A percentile compares a stretch with the other conserved stretches of the same genome.
Evolutionary conservation across 2,797 vertebrate genomes (phyloP).

Genomic region (Tenualosa ilisha): DNA sequence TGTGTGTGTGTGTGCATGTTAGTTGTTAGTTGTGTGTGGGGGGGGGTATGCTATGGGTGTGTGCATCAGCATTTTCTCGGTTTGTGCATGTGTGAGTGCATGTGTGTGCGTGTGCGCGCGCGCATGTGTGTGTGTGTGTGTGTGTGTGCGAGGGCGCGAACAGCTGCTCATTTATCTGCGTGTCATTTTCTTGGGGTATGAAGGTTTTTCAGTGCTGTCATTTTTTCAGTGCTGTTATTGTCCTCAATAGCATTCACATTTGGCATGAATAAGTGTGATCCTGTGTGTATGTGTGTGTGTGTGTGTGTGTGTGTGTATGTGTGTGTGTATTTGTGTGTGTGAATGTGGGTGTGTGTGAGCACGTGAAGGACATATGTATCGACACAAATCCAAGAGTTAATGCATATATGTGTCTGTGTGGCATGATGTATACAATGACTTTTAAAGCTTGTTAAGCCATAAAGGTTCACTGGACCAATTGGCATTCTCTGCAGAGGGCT

Average conservation of each 20-base stretch:
- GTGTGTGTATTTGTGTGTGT: not conserved
- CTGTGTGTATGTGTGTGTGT: not conserved
- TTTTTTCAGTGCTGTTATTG: not conserved
- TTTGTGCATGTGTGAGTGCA: slow-evolving; percentile 20
- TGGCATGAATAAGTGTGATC: not conserved
- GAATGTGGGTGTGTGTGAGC: not conserved
- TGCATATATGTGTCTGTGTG: not conserved
- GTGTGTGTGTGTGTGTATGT: not conserved
- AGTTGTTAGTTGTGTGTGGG: slow-evolving; percentile 65
- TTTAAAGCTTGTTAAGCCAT: not conserved
- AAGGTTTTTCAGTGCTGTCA: not conserved
- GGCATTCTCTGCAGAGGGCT: not conserved
- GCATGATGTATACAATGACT: not conserved
- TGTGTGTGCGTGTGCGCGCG: slow-evolving; percentile 24
- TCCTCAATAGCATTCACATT: not conserved
- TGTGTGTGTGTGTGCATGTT: not conserved
- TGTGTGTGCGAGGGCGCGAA: not conserved
- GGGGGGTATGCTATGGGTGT: slow-evolving; percentile 33
- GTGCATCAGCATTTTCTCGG: not conserved
- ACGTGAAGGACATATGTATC: not conserved
- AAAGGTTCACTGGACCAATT: slow-evolving; percentile 1
- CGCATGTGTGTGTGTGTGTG: not conserved
- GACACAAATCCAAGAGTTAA: not conserved
- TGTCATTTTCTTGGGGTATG: not conserved
- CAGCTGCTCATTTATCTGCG: slow-evolving; percentile 14